Evolutionary conservation across 2,797 vertebrate genomes (phyloP).

Genomic region (Syndactyla subalaris): DNA sequence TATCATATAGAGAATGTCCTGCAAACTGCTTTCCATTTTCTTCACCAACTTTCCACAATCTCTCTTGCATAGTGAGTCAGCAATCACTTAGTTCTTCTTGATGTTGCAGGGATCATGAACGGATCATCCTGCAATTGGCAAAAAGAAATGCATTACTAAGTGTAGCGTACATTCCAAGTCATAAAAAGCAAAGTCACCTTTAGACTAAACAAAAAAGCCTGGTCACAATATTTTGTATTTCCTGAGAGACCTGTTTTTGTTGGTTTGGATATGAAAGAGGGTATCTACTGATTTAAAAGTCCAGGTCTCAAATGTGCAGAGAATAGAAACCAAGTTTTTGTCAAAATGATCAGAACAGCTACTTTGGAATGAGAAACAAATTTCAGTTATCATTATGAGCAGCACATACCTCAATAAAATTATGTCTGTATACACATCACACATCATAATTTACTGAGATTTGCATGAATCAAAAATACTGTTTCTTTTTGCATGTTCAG

Average conservation of each 20-base stretch:
- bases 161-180: background rate
- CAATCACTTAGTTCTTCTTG: slow-evolving; percentile 74
- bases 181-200: background rate
- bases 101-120: slow-evolving; percentile 67
- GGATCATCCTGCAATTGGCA: slow-evolving; percentile 78
- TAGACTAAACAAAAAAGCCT: background rate
- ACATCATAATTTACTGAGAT: background rate
- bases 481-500: background rate
- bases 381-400: background rate
- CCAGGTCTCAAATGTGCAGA: background rate
- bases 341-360: background rate
- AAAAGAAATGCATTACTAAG: background rate
- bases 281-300: background rate
- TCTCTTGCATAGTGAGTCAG: background rate
- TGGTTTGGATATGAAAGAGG: background rate
- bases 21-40: background rate
- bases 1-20: background rate
- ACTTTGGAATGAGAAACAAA: background rate
- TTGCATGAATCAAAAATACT: background rate
- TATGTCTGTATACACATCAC: background rate
- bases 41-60: background rate
- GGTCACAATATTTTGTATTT: background rate
- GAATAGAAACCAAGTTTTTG: background rate
- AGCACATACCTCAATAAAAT: background rate
- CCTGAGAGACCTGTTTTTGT: background rate